These are phyloP conservation scores for Nestor notabilis DNA, from an alignment of 2,113 vertebrate genomes.

Conservation along the genomic window DNA sequence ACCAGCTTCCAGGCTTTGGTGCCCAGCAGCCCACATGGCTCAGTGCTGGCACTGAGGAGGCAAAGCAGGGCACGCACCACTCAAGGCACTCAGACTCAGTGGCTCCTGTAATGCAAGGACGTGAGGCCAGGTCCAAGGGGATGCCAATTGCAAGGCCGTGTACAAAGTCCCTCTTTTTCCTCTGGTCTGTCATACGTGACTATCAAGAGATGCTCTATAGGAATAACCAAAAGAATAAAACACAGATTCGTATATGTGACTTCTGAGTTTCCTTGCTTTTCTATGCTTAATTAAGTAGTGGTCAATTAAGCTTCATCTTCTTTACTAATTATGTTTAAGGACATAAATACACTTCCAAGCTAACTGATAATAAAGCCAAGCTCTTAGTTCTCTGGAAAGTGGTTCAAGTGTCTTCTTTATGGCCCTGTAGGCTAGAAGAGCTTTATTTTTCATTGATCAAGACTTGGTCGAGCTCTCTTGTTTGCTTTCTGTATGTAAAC, in stretches of 20 bases:
- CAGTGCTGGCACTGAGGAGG: rapidly evolving
- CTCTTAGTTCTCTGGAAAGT: background rate
- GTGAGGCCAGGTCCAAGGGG: rapidly evolving
- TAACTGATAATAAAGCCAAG: background rate
- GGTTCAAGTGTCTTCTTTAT: constrained; percentile 9
- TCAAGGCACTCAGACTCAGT: rapidly evolving
- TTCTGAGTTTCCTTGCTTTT: constrained; percentile 10
- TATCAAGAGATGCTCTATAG: background rate
- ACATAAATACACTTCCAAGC: background rate
- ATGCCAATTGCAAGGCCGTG: background rate
- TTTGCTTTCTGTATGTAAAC: background rate
- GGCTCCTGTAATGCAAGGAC: background rate
- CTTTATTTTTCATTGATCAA: background rate
- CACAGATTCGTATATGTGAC: background rate
- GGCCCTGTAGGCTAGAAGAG: background rate
- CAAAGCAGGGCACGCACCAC: background rate
- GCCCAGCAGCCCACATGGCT: rapidly evolving
- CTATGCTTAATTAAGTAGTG: background rate
- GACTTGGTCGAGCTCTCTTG: background rate
- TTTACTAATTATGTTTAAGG: constrained; percentile 33
- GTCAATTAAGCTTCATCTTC: background rate
- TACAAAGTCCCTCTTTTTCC: background rate
- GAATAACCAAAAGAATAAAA: background rate
- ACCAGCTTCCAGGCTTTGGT: background rate
- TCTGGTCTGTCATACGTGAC: background rate